Base-by-base conservation (phyloP, 1,140 invertebrate species). In the Acromyrmex echinatior region DNA sequence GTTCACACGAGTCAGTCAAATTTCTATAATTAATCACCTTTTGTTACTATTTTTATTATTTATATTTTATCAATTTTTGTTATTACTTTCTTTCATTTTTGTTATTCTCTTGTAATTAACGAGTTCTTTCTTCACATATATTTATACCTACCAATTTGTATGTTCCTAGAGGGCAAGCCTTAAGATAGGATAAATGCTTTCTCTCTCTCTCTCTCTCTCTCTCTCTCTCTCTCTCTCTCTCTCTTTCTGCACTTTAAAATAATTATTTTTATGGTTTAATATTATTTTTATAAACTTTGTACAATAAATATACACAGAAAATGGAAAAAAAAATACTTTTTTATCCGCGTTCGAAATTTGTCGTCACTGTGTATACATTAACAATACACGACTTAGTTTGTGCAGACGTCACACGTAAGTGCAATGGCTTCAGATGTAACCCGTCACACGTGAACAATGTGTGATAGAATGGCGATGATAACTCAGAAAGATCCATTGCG, bases 401-500 rank as follows among this genome's bases (percentile, higher is more conserved):
- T 31, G 45, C 35, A 60, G 53, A 60, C 25, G 31, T 74, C 76
- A 71, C 56, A 71, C 60, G 53, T 65, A 82, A 84, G 88, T 89
- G 85, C 88, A 90, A 89, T 62, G 89, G 58, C 85, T 56, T 60
- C 62, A 73, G 35, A 51, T n/a, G 21, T 21, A 60, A 63, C 53
- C 14, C n/a, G 28, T 1, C 14, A 49, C 63, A 73, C 86, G 79
- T 79, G 63, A 86, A 31, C 68, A 68, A 86, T 60, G 76, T 70
- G 70, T 90, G 88, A 90, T 71, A 76, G 49, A 90, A 63, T 28
- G 58, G 39, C 21, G 76, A 18, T 39, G 86, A 90, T 90, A 90
- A 90, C 76, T 51, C 62, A 73, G 70, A 73, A 62, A 90, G 89
- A 78, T 84, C 28, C 85, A 90, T 90, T 88, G 85, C 89, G 66